phyloP scores from a whole-genome alignment of 2,113 vertebrate species.

The Bungarus multicinctus region DNA sequence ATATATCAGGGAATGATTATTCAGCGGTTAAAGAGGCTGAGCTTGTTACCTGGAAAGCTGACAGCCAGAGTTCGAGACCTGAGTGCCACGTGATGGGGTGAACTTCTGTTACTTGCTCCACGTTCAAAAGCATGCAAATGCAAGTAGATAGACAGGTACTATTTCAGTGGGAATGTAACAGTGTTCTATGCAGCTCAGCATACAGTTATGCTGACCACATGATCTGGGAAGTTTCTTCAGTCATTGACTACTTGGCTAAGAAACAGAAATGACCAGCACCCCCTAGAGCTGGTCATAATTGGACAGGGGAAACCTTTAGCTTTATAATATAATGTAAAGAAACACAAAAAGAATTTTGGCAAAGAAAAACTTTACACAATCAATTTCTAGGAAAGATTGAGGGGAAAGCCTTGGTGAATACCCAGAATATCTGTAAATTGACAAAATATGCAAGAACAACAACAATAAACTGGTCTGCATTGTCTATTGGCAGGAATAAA shows the following conservation, averaged over 20 bases:
- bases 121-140: neutral
- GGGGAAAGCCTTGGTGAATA: neutral
- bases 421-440: neutral
- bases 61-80: no score
- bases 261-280: neutral
- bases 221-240: neutral
- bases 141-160: neutral
- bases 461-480: neutral
- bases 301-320: no score
- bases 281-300: neutral
- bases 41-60: no score
- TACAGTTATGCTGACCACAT: neutral
- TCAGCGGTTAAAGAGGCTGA: no score
- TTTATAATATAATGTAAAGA: neutral
- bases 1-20: no score
- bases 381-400: neutral
- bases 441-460: neutral
- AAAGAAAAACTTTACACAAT: neutral
- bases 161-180: neutral
- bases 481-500: neutral
- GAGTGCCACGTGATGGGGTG: no score
- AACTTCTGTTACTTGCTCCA: neutral
- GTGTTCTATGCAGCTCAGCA: fast-evolving
- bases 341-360: neutral
- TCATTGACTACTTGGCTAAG: neutral